Evolutionary conservation across 2,888 invertebrate species (phyloP).

Genomic region (Diploptera punctata): DNA sequence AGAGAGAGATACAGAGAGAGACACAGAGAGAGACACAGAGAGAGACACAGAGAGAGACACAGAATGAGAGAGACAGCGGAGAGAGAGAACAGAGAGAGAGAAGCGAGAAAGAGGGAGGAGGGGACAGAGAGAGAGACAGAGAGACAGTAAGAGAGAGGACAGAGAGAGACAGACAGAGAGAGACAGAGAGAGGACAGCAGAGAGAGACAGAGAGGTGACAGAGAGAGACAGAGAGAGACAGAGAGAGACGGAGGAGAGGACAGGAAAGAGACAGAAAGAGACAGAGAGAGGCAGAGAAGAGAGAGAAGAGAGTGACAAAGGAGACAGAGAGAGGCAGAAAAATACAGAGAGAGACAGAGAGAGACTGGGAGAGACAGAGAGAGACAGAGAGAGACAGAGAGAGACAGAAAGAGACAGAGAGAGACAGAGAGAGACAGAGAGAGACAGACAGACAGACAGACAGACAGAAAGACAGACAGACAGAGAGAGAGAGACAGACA

Average conservation of each 20-base stretch:
- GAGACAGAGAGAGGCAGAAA: background rate
- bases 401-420: background rate
- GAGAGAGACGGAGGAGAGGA: background rate
- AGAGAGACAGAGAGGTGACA: background rate
- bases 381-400: background rate
- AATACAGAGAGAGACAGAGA: too few species aligned
- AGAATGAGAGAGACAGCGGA: background rate
- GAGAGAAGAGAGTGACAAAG: slow-evolving; percentile 2
- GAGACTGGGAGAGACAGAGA: too few species aligned
- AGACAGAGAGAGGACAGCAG: background rate
- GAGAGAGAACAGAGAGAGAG: slow-evolving; percentile 10
- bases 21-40: too few species aligned
- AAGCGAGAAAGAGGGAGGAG: background rate
- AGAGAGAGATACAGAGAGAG: too few species aligned
- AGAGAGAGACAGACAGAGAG: background rate
- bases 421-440: background rate
- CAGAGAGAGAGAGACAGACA: background rate
- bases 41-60: background rate
- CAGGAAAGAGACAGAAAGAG: background rate
- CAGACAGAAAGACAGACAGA: too few species aligned
- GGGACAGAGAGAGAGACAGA: background rate
- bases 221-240: background rate
- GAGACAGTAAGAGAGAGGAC: background rate
- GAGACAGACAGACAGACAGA: background rate
- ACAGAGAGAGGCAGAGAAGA: background rate